A percentile compares a stretch with the other conserved stretches of the same genome.
phyloP scores from a whole-genome alignment of 2,888 invertebrate species.

The Scotopteryx bipunctaria region DNA sequence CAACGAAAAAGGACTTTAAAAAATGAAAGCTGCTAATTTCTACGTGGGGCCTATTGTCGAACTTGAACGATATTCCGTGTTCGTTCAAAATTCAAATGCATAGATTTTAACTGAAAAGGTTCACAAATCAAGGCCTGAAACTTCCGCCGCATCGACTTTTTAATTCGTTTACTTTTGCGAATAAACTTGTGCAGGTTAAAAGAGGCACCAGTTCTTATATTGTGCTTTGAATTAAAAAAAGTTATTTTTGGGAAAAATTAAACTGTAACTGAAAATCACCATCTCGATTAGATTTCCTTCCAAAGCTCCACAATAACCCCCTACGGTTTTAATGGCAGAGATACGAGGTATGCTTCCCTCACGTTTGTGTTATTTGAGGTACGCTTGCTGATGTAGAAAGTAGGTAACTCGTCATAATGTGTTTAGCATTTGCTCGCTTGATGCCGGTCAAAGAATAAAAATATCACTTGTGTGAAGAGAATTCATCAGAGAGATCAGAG shows the following conservation, averaged over 20 bases:
- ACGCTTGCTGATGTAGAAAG: conserved; percentile 50
- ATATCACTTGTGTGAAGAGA: not conserved
- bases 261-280: not conserved
- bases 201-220: too few species aligned
- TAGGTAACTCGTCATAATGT: conserved; percentile 71
- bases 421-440: conserved; percentile 59
- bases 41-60: conserved; percentile 1
- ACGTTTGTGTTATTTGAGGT: conserved; percentile 50
- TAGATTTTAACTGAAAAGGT: too few species aligned
- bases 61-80: too few species aligned
- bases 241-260: too few species aligned
- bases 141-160: too few species aligned
- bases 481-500: too few species aligned
- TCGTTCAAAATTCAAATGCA: too few species aligned
- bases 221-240: too few species aligned
- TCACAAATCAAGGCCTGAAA: too few species aligned
- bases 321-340: conserved; percentile 46
- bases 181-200: too few species aligned
- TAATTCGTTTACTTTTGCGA: too few species aligned
- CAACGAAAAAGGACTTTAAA: conserved; percentile 36
- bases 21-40: conserved; percentile 14
- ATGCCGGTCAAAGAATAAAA: conserved; percentile 53
- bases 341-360: conserved; percentile 55
- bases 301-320: conserved; percentile 6
- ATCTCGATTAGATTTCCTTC: not conserved